Percentiles rank a stretch among this genome's conserved stretches.
These are phyloP conservation scores for Hirudo medicinalis DNA, from an alignment of 1,140 invertebrate genomes.

Conservation along the genomic window DNA sequence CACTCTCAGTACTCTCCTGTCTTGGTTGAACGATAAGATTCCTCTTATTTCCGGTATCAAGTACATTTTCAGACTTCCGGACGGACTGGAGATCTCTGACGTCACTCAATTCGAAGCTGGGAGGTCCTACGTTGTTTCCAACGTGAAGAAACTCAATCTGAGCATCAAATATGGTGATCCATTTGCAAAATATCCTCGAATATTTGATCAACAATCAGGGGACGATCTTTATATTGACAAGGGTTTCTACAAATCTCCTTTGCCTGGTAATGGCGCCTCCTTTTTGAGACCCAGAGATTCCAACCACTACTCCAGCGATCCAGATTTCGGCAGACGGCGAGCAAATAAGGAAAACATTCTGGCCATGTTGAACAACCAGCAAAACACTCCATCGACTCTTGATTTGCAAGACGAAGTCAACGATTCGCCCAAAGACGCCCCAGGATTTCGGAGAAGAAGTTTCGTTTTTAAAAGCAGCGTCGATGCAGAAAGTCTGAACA, in stretches of 20 bases:
- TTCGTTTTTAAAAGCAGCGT: background rate
- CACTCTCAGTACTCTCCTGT: conserved; percentile 69
- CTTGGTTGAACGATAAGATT: conserved; percentile 45
- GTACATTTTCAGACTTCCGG: conserved; percentile 71
- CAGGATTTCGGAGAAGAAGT: background rate
- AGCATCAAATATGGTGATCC: background rate
- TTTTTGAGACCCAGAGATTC: background rate
- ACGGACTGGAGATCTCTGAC: conserved; percentile 65
- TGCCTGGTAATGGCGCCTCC: background rate
- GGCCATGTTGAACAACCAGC: background rate
- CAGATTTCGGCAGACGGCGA: background rate
- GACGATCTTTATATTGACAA: background rate
- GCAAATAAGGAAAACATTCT: background rate
- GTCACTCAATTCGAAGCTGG: conserved; percentile 76
- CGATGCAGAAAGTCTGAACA: background rate
- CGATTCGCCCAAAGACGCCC: background rate
- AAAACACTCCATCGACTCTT: background rate
- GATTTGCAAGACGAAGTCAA: background rate
- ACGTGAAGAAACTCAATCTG: conserved; percentile 43
- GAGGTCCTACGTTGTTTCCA: conserved; percentile 66
- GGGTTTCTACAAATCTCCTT: background rate
- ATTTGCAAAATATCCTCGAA: background rate
- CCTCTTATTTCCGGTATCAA: conserved; percentile 34
- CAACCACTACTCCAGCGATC: background rate
- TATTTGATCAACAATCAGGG: background rate